A percentile compares a stretch with the other conserved stretches of the same genome.
phyloP scores from a whole-genome alignment of 2,797 vertebrate species.

The Spondyliosoma cantharus region DNA sequence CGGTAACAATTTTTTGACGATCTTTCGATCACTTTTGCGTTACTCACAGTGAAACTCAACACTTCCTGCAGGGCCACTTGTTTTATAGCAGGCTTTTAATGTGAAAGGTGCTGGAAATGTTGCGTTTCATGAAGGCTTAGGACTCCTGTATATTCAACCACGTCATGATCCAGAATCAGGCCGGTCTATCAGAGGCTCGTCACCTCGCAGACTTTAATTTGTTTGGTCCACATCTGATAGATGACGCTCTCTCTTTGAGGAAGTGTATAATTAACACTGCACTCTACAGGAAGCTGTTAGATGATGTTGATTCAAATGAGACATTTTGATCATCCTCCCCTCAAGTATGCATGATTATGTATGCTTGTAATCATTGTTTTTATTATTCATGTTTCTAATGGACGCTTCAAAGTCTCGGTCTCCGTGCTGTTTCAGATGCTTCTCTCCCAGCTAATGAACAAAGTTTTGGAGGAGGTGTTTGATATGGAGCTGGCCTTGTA shows the following conservation, averaged over 20 bases:
- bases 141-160: no score
- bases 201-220: background rate
- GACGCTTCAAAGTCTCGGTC: conserved; percentile 23
- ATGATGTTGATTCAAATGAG: conserved; percentile 19
- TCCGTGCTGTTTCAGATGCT: conserved; percentile 2
- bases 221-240: background rate
- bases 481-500: conserved; percentile 19
- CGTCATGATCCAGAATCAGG: no score
- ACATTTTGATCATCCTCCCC: conserved; percentile 19
- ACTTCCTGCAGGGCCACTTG: background rate
- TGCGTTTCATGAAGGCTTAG: background rate
- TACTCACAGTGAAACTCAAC: background rate
- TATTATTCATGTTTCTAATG: conserved; percentile 33
- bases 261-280: background rate
- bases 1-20: background rate
- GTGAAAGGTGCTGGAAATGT: background rate
- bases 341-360: conserved; percentile 21
- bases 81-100: background rate
- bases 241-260: background rate
- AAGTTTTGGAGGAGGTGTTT: conserved; percentile 9
- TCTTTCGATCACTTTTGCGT: background rate
- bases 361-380: background rate
- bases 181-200: no score
- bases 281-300: conserved; percentile 4
- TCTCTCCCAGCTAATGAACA: conserved; percentile 15